These are phyloP conservation scores for Melanotaenia trifasciata DNA, from an alignment of 2,797 vertebrate genomes.

Conservation along the genomic window DNA sequence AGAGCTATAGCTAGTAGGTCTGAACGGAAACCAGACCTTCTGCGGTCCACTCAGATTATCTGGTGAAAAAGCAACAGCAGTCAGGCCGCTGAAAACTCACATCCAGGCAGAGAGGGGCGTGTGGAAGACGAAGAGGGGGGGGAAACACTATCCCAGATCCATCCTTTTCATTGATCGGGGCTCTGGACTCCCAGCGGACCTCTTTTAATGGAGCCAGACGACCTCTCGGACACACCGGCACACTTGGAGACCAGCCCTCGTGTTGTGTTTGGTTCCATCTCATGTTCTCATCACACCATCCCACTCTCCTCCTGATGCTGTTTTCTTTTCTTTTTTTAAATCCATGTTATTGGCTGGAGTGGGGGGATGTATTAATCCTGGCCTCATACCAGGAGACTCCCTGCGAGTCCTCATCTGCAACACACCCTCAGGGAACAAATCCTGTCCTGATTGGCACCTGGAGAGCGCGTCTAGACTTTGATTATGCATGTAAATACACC, in stretches of 20 bases:
- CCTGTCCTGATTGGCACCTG: conserved; percentile 63
- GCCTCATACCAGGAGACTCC: conserved; percentile 59
- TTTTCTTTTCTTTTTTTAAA: conserved; percentile 13
- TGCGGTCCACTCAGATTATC: conserved; percentile 47
- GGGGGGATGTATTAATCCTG: conserved; percentile 60
- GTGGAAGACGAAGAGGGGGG: not conserved
- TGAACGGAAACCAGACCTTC: conserved; percentile 55
- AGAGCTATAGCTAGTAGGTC: conserved; percentile 38
- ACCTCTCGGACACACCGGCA: conserved; percentile 72
- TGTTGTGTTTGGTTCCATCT: too few relatives aligned
- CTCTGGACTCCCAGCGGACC: conserved; percentile 72
- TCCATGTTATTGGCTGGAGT: conserved; percentile 35
- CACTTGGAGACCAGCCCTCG: conserved; percentile 8
- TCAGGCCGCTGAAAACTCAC: conserved; percentile 48
- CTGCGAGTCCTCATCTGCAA: conserved; percentile 55
- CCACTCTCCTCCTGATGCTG: conserved; percentile 38
- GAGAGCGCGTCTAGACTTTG: conserved; percentile 70
- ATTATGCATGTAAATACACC: conserved; percentile 72
- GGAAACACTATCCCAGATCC: conserved; percentile 76
- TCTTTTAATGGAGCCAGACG: conserved; percentile 77
- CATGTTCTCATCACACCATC: conserved; percentile 20
- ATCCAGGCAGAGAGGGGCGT: conserved; percentile 54
- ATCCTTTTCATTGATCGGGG: conserved; percentile 78
- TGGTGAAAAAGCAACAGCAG: conserved; percentile 34
- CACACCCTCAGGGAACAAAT: conserved; percentile 47